Conservation (phyloP, 23 tunicate genomes). For the Ciona savignyi region DNA sequence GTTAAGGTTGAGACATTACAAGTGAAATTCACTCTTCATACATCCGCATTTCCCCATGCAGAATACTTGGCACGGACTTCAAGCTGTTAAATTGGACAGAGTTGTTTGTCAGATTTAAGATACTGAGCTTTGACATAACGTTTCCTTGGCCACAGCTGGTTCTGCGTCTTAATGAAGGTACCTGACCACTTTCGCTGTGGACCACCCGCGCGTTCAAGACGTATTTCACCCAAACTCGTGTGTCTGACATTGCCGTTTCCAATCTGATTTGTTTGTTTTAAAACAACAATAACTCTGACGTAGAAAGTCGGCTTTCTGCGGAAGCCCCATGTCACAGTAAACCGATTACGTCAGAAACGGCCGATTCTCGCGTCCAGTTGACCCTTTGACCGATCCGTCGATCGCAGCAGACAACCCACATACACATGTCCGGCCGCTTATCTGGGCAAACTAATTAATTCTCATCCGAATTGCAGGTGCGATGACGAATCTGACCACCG, state of each 20-base stretch:
- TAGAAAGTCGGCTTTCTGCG: background rate
- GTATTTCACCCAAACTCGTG: background rate
- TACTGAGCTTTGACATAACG: background rate
- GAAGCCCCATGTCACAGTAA: background rate
- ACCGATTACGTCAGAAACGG: background rate
- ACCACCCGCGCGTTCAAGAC: background rate
- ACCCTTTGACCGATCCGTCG: background rate
- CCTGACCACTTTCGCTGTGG: background rate
- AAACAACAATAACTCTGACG: background rate
- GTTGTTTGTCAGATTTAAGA: background rate
- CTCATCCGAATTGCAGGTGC: background rate
- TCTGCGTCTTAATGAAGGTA: background rate
- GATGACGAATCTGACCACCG: background rate
- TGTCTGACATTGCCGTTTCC: background rate
- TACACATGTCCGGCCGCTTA: background rate
- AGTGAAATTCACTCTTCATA: too few species aligned
- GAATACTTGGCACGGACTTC: too few species aligned
- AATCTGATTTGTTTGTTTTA: background rate
- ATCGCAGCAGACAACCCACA: background rate
- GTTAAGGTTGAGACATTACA: too few species aligned
- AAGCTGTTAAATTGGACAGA: too few species aligned
- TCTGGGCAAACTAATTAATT: background rate
- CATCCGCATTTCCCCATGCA: too few species aligned
- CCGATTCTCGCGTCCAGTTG: background rate
- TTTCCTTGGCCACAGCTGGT: background rate